phyloP scores from a whole-genome alignment of 2,113 vertebrate species.

The Marmota flaviventris region DNA sequence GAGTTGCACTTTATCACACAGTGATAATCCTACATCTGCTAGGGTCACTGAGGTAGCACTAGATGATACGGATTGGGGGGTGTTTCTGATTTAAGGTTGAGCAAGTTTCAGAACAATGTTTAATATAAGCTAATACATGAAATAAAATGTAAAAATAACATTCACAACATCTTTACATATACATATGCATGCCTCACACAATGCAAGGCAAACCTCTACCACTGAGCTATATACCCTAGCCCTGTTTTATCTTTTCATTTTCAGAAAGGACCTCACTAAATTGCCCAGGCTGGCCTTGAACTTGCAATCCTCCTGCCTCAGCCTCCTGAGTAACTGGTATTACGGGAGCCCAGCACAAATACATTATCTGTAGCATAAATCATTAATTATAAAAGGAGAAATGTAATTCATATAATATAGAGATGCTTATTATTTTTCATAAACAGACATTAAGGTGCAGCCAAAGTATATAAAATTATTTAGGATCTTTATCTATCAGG shows the following conservation, averaged over 20 bases:
- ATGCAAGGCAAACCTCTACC: no score
- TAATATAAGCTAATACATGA: background rate
- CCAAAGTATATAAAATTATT: no score
- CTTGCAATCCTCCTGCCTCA: no score
- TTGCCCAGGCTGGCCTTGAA: no score
- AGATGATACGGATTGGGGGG: background rate
- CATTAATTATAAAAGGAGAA: background rate
- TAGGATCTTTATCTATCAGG: no score
- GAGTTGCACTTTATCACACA: no score
- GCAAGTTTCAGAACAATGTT: background rate
- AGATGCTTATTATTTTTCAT: background rate
- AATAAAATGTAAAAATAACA: background rate
- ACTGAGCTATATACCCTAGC: no score
- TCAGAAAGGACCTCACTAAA: no score
- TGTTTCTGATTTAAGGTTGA: background rate
- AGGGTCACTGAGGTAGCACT: background rate
- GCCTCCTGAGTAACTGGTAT: no score
- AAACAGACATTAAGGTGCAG: background rate
- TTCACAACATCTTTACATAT: background rate
- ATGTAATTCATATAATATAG: background rate
- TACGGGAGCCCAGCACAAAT: background rate
- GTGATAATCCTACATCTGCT: background rate
- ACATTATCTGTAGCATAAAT: background rate
- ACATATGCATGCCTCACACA: no score
- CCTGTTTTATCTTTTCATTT: no score